Percentiles rank a stretch among this genome's conserved stretches.
phyloP scores from a whole-genome alignment of 2,797 vertebrate genomes.

The Gastrophryne carolinensis region DNA sequence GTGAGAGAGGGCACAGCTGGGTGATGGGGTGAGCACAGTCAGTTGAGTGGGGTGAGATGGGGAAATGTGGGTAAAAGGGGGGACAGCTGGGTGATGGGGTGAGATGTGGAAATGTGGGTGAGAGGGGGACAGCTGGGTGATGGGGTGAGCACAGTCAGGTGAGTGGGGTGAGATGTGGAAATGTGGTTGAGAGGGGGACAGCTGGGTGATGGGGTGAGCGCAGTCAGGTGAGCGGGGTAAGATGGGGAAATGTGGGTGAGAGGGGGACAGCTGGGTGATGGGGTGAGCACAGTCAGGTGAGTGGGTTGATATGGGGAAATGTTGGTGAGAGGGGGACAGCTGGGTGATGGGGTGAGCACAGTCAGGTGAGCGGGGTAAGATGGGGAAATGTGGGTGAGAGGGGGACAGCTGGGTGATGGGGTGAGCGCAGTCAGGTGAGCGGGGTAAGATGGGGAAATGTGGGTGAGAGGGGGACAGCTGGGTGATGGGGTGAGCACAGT shows the following conservation, averaged over 20 bases:
- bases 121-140: no score
- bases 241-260: neutral
- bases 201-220: neutral
- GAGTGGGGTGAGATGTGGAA: no score
- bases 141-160: no score
- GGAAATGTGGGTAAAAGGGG: no score
- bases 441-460: no score
- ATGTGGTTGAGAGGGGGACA: no score
- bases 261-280: neutral
- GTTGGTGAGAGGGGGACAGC: neutral
- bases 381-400: neutral
- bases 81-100: no score
- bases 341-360: neutral
- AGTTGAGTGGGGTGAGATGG: no score
- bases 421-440: neutral
- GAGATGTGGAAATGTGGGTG: no score
- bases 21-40: no score
- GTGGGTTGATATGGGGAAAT: neutral
- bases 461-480: no score
- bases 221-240: no score
- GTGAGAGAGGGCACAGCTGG: neutral
- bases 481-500: neutral
- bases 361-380: neutral
- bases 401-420: neutral
- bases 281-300: neutral